phyloP scores from a whole-genome alignment of 2,797 vertebrate genomes.

The Vireo griseus region DNA sequence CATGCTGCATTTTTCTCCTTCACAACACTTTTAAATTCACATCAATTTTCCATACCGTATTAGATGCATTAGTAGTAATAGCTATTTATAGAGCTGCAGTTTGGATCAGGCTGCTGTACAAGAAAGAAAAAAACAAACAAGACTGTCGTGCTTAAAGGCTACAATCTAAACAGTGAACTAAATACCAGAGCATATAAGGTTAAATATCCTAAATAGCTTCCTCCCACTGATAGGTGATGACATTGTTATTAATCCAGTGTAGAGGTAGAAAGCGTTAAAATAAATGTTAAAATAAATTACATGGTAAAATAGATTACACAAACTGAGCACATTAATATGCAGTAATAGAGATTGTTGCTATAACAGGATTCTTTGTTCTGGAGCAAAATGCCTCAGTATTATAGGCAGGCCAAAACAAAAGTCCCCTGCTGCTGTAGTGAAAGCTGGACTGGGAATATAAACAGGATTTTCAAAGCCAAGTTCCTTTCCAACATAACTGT shows the following conservation, averaged over 20 bases:
- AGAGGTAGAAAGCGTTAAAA: slow-evolving; percentile 33
- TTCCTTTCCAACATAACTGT: not conserved
- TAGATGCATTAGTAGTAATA: not conserved
- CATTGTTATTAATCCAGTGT: not conserved
- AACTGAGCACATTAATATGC: slow-evolving; percentile 19
- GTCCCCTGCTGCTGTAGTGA: not conserved
- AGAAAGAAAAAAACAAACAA: not conserved
- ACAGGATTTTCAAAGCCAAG: not conserved
- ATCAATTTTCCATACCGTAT: not conserved
- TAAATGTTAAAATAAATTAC: slow-evolving; percentile 37
- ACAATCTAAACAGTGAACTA: not conserved
- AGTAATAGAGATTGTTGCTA: slow-evolving; percentile 36
- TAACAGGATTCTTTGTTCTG: slow-evolving; percentile 48
- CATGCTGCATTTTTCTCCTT: not conserved
- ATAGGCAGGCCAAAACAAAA: slow-evolving; percentile 38
- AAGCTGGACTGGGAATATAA: slow-evolving; percentile 17
- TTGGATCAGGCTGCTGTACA: not conserved
- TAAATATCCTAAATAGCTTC: not conserved
- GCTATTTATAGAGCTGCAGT: not conserved
- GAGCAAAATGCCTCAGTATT: slow-evolving; percentile 31
- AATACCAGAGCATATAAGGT: not conserved
- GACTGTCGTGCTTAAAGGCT: not conserved
- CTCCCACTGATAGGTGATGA: not conserved
- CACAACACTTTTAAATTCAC: not conserved
- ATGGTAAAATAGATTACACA: slow-evolving; percentile 25